Evolutionary conservation across 2,888 invertebrate species (phyloP).

Genomic region (Panopea generosa): DNA sequence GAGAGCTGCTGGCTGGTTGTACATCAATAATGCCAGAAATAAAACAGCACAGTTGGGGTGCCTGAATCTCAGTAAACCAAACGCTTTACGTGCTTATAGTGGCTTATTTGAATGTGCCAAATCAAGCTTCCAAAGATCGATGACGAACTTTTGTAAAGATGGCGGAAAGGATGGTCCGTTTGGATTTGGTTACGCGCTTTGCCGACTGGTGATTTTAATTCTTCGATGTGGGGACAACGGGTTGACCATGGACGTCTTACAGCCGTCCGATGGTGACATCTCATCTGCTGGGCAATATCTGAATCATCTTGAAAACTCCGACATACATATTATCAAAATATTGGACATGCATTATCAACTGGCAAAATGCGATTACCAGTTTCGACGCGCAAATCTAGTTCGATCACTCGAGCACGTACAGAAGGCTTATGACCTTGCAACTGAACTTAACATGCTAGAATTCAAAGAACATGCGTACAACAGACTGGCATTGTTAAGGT

Average conservation of each 20-base stretch:
- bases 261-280: conserved; percentile 47
- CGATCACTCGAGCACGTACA: conserved; percentile 61
- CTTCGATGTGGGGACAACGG: conserved; percentile 65
- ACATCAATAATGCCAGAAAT: conserved; percentile 63
- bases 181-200: conserved; percentile 64
- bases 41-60: conserved; percentile 53
- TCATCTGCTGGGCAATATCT: conserved; percentile 51
- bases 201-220: conserved; percentile 55
- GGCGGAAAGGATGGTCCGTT: conserved; percentile 69
- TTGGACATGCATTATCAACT: conserved; percentile 60
- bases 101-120: conserved; percentile 48
- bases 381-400: conserved; percentile 37
- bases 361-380: conserved; percentile 65
- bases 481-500: conserved; percentile 35
- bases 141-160: conserved; percentile 62
- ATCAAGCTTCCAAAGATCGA: conserved; percentile 56
- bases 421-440: conserved; percentile 43
- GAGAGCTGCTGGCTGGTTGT: conserved; percentile 68
- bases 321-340: conserved; percentile 59
- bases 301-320: conserved; percentile 56
- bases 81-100: conserved; percentile 45
- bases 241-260: conserved; percentile 50
- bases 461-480: conserved; percentile 64
- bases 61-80: conserved; percentile 56
- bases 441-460: conserved; percentile 57